These are phyloP conservation scores for Trypoxylus dichotomus DNA, from an alignment of 1,140 invertebrate species.

Conservation along the genomic window DNA sequence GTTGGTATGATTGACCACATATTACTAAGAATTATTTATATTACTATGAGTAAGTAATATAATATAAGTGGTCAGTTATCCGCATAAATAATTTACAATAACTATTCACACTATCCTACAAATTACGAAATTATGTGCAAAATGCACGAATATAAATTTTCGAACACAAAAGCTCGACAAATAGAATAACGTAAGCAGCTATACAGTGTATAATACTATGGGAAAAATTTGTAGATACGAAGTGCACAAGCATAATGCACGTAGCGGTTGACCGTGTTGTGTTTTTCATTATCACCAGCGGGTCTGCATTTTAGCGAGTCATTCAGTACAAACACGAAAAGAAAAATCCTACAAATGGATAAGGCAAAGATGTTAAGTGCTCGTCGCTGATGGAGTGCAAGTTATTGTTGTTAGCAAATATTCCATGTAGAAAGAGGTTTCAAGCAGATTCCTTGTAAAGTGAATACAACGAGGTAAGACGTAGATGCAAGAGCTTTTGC, in stretches of 20 bases:
- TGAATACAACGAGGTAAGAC: background rate
- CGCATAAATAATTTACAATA: too few relatives aligned
- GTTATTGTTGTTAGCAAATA: conserved; percentile 2
- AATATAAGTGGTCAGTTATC: too few relatives aligned
- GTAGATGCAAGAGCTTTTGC: background rate
- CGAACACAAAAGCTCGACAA: background rate
- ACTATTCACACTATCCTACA: background rate
- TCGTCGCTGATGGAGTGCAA: background rate
- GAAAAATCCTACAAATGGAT: conserved; percentile 3
- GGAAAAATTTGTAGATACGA: background rate
- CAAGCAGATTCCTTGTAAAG: background rate
- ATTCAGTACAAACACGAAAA: background rate
- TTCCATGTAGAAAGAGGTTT: background rate
- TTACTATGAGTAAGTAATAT: too few relatives aligned
- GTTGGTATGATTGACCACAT: too few relatives aligned
- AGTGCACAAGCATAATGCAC: background rate
- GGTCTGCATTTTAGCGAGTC: background rate
- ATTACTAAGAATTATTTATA: too few relatives aligned
- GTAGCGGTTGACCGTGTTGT: background rate
- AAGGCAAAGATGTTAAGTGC: conserved; percentile 1
- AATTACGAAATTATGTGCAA: background rate
- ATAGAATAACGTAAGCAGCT: background rate
- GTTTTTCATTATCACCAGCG: background rate
- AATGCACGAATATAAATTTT: background rate
- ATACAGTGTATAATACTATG: background rate